A percentile compares a stretch with the other conserved stretches of the same genome.
These are phyloP conservation scores for Achroia grisella DNA, from an alignment of 1,140 invertebrate species.

Conservation along the genomic window DNA sequence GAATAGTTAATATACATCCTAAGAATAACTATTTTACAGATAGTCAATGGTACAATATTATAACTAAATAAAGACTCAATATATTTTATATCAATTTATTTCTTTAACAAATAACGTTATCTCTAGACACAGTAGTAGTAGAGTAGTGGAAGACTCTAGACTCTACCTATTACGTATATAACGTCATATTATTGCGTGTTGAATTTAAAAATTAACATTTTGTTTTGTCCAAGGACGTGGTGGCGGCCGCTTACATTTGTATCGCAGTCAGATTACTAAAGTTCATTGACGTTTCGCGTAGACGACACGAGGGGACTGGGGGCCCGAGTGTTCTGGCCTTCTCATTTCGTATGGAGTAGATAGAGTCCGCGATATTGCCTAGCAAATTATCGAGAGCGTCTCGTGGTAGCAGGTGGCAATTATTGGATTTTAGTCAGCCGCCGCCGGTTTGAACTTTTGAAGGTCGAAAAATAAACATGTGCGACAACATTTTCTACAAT, in stretches of 20 bases:
- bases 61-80: too few relatives aligned
- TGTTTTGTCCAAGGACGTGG: conserved; percentile 28
- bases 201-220: conserved; percentile 32
- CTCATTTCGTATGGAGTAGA: conserved; percentile 17
- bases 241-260: conserved; percentile 37
- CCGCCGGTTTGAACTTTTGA: conserved; percentile 54
- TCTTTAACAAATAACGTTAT: too few relatives aligned
- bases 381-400: conserved; percentile 51
- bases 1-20: too few relatives aligned
- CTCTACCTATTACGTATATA: too few relatives aligned
- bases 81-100: too few relatives aligned
- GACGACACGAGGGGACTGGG: conserved; percentile 45
- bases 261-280: conserved; percentile 46
- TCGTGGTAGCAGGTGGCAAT: conserved; percentile 58
- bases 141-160: too few relatives aligned
- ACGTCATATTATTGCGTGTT: conserved; percentile 14
- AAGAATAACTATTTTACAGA: too few relatives aligned
- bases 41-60: too few relatives aligned
- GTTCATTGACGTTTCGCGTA: conserved; percentile 65
- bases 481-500: too few relatives aligned
- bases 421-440: conserved; percentile 48
- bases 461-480: conserved; percentile 60
- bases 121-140: too few relatives aligned
- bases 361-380: conserved; percentile 25
- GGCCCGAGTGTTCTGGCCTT: conserved; percentile 9